Evolutionary conservation across 2,888 invertebrate genomes (phyloP).

Genomic region (Lepidochitona cinerea): DNA sequence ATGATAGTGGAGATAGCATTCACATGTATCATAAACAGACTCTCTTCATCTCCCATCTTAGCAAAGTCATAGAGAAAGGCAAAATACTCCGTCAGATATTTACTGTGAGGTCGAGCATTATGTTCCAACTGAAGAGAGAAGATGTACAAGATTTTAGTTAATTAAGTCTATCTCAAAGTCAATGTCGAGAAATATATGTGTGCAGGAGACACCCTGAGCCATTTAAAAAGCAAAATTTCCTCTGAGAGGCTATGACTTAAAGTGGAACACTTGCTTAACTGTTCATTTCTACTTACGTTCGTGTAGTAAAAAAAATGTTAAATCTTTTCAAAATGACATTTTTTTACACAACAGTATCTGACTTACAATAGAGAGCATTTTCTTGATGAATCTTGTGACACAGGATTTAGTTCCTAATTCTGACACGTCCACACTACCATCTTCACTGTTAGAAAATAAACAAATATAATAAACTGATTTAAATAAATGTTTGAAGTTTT

Average conservation of each 20-base stretch:
- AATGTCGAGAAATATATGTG: too few species aligned
- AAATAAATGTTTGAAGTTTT: too few species aligned
- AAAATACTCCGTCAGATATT: constrained; percentile 92
- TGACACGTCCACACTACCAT: constrained; percentile 50
- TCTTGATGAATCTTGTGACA: constrained; percentile 92
- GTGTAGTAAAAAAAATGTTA: too few species aligned
- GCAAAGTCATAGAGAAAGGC: constrained; percentile 93
- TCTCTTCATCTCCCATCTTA: constrained; percentile 95
- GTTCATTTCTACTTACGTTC: too few species aligned
- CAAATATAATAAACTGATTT: background rate
- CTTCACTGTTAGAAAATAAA: constrained; percentile 13
- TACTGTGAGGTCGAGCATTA: constrained; percentile 75
- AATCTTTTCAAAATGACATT: too few species aligned
- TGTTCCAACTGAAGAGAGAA: constrained; percentile 81
- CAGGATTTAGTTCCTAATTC: constrained; percentile 74
- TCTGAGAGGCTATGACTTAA: too few species aligned
- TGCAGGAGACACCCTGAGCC: too few species aligned
- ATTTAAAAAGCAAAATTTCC: too few species aligned
- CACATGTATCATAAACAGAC: constrained; percentile 86
- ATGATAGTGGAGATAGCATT: constrained; percentile 92
- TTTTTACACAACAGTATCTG: too few species aligned
- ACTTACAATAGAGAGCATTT: constrained; percentile 85
- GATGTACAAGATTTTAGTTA: too few species aligned
- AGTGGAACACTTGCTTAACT: too few species aligned
- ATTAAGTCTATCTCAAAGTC: too few species aligned